phyloP scores from a whole-genome alignment of 1,140 invertebrate species.

The Papilio machaon region DNA sequence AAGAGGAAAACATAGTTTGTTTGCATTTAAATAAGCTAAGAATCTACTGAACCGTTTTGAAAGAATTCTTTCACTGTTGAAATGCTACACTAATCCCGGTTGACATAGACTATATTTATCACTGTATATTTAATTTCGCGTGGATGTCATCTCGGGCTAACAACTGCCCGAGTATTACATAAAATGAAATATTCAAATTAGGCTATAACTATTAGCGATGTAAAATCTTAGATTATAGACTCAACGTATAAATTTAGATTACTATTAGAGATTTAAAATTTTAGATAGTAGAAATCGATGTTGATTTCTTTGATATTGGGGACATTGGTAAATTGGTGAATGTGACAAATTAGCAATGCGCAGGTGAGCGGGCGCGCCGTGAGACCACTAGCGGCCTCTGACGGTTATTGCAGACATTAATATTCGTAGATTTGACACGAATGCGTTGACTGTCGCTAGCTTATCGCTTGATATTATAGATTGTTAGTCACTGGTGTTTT shows the following conservation, averaged over 20 bases:
- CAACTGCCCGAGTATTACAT: no score
- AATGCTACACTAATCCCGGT: no score
- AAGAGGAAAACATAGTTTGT: no score
- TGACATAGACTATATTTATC: no score
- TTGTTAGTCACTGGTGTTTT: conserved; percentile 46
- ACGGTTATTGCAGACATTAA: conserved; percentile 67
- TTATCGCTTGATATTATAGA: conserved; percentile 68
- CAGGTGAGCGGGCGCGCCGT: conserved; percentile 61
- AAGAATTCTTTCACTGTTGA: no score
- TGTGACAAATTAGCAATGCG: conserved; percentile 72
- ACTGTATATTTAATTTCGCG: no score
- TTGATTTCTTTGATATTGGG: not conserved
- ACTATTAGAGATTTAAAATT: not conserved
- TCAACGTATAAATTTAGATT: not conserved
- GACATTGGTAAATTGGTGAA: conserved; percentile 47
- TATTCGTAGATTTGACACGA: conserved; percentile 67
- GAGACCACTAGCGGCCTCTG: conserved; percentile 65
- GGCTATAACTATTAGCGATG: no score
- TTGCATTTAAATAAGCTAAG: no score
- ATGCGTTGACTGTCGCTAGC: conserved; percentile 52
- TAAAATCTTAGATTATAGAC: no score
- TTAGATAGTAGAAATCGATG: conserved; percentile 18
- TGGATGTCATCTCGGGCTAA: no score
- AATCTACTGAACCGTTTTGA: no score
- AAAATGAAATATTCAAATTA: no score